Percentiles rank a stretch among this genome's conserved stretches.
These are phyloP conservation scores for Hypotaenidia philippensis DNA, from an alignment of 2,797 vertebrate species.

Conservation along the genomic window DNA sequence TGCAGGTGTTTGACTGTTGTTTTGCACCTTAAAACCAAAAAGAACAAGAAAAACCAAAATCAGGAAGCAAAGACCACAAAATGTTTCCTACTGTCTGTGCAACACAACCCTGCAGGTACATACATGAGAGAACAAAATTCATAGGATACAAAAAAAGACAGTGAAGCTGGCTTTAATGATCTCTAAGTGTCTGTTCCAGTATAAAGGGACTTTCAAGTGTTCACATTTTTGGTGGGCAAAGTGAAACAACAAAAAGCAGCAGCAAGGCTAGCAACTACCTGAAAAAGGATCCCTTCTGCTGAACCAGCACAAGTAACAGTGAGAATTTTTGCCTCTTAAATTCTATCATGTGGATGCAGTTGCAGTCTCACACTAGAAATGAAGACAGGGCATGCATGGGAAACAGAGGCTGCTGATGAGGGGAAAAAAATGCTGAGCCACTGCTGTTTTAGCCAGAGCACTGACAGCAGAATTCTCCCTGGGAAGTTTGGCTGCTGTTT, in stretches of 20 bases:
- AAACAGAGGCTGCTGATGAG: conserved; percentile 4
- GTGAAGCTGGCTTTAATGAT: background rate
- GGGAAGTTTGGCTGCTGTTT: conserved; percentile 42
- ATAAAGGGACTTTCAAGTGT: background rate
- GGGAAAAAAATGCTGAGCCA: conserved; percentile 14
- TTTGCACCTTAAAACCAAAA: background rate
- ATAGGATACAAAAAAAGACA: background rate
- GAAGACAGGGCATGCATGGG: background rate
- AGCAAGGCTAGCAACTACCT: background rate
- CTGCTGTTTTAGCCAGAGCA: conserved; percentile 42
- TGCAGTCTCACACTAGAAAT: background rate
- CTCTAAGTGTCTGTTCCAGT: background rate
- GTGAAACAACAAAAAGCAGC: background rate
- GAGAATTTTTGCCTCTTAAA: background rate
- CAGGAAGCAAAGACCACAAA: background rate
- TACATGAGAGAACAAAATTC: background rate
- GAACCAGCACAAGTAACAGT: background rate
- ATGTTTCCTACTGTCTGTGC: background rate
- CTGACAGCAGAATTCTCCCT: conserved; percentile 36
- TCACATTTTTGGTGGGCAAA: background rate
- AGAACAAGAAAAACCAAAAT: background rate
- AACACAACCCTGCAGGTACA: background rate
- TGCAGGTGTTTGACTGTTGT: background rate
- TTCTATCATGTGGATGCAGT: background rate
- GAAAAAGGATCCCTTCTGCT: background rate